phyloP scores from a whole-genome alignment of 2,888 invertebrate genomes.

The Lingula anatina region DNA sequence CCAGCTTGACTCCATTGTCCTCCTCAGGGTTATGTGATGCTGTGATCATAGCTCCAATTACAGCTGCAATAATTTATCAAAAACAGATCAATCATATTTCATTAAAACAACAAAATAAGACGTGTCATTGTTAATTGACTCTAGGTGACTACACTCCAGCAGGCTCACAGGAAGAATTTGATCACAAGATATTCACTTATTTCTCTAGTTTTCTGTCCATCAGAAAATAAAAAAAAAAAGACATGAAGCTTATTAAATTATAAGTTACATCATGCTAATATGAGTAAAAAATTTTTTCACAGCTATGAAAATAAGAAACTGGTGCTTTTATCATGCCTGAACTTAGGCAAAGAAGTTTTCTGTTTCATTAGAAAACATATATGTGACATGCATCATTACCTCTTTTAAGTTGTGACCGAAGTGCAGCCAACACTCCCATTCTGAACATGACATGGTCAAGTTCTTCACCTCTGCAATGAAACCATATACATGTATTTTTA shows the following conservation, averaged over 20 bases:
- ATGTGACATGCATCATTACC: constrained; percentile 55
- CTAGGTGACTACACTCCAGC: too few species aligned
- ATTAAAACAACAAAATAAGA: not conserved
- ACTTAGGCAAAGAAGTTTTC: too few species aligned
- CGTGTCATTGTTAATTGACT: not conserved
- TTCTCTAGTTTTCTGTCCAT: too few species aligned
- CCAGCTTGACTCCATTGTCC: constrained; percentile 94
- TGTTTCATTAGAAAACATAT: constrained; percentile 67
- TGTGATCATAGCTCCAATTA: constrained; percentile 91
- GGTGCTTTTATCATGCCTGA: too few species aligned
- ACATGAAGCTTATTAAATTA: too few species aligned
- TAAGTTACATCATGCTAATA: too few species aligned
- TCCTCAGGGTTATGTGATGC: constrained; percentile 96
- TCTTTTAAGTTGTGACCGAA: constrained; percentile 77
- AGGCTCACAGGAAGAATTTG: too few species aligned
- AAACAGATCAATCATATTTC: not conserved
- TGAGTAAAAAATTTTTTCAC: too few species aligned
- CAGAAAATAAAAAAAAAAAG: too few species aligned
- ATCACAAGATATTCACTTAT: too few species aligned
- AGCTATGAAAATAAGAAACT: too few species aligned
- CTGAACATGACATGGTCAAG: constrained; percentile 90
- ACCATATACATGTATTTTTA: not conserved
- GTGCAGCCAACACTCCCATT: constrained; percentile 86
- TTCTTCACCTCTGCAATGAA: constrained; percentile 67
- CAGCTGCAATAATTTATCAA: constrained; percentile 15